These are phyloP conservation scores for Oryzaephilus surinamensis DNA, from an alignment of 1,140 invertebrate genomes.

Conservation along the genomic window DNA sequence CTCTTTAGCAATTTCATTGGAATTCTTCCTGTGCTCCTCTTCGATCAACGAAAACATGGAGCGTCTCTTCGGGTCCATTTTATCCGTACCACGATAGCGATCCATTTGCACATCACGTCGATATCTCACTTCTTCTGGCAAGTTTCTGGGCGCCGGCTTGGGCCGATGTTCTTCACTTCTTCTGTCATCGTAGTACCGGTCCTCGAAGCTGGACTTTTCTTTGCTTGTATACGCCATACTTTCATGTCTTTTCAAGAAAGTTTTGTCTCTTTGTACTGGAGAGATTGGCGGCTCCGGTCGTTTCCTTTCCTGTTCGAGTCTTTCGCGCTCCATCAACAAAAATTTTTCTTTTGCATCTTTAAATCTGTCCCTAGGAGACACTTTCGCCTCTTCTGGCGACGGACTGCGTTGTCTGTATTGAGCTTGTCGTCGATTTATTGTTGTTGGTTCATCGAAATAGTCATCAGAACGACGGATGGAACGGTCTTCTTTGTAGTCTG, in stretches of 20 bases:
- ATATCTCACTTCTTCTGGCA: slow-evolving; percentile 25
- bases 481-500: slow-evolving; percentile 5
- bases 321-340: slow-evolving; percentile 60
- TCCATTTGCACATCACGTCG: slow-evolving; percentile 25
- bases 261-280: slow-evolving; percentile 21
- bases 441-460: slow-evolving; percentile 9
- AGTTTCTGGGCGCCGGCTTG: slow-evolving; percentile 27
- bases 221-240: slow-evolving; percentile 20
- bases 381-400: slow-evolving; percentile 39
- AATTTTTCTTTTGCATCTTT: slow-evolving; percentile 78
- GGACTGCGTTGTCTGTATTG: slow-evolving; percentile 13
- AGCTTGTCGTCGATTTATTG: slow-evolving; percentile 29
- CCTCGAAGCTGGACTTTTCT: no score
- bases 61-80: slow-evolving; percentile 32
- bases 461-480: slow-evolving; percentile 8
- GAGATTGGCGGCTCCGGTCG: slow-evolving; percentile 26
- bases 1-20: slow-evolving; percentile 38
- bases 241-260: slow-evolving; percentile 27
- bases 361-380: slow-evolving; percentile 62
- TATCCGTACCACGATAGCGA: slow-evolving; percentile 33
- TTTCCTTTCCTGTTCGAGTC: slow-evolving; percentile 42
- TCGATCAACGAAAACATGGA: slow-evolving; percentile 37
- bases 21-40: slow-evolving; percentile 35
- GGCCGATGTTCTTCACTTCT: slow-evolving; percentile 15
- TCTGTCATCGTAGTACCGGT: slow-evolving; percentile 16